Conservation (phyloP, 2,888 invertebrate species). For the Parochlus steinenii region DNA sequence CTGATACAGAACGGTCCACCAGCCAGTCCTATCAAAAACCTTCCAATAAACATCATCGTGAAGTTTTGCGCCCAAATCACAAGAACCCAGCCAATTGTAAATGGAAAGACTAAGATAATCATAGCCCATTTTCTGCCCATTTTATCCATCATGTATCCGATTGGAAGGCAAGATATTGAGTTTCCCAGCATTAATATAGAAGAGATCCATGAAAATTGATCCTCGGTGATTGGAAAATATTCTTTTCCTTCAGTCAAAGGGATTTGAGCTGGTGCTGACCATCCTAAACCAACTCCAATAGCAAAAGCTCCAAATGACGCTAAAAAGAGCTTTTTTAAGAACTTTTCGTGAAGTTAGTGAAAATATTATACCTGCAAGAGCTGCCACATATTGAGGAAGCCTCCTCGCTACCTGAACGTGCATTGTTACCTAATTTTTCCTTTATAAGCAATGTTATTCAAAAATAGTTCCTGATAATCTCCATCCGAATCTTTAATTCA, state of each 20-base stretch:
- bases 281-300: too few relatives aligned
- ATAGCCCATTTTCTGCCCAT: constrained; percentile 50
- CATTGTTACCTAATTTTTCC: too few relatives aligned
- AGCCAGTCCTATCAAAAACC: constrained; percentile 55
- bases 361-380: too few relatives aligned
- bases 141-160: constrained; percentile 41
- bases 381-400: constrained; percentile 9
- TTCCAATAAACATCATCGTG: constrained; percentile 43
- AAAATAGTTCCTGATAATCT: too few relatives aligned
- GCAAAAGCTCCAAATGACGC: too few relatives aligned
- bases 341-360: too few relatives aligned
- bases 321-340: too few relatives aligned
- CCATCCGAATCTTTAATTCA: too few relatives aligned
- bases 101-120: constrained; percentile 43
- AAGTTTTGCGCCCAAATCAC: constrained; percentile 46
- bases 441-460: too few relatives aligned
- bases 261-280: constrained; percentile 4
- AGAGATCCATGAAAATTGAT: constrained; percentile 45
- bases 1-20: constrained; percentile 58
- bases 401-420: constrained; percentile 1
- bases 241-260: constrained; percentile 26
- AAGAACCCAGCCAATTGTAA: constrained; percentile 47
- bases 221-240: constrained; percentile 30
- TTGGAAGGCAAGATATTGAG: constrained; percentile 44
- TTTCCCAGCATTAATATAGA: constrained; percentile 48